phyloP scores from a whole-genome alignment of 2,888 invertebrate species.

The Chirona hameri region DNA sequence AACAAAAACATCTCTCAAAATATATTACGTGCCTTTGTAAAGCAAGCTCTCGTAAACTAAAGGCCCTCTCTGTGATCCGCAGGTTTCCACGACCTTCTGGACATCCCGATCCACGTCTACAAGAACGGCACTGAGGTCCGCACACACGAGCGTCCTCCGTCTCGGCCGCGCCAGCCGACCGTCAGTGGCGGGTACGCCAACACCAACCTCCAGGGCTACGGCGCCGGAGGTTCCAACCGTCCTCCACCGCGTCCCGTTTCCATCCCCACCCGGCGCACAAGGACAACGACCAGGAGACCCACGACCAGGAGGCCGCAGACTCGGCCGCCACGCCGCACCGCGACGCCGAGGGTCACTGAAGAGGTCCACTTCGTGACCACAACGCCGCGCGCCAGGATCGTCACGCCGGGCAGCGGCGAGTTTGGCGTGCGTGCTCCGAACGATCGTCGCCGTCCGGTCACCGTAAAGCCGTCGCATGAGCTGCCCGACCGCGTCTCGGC shows the following conservation, averaged over 20 bases:
- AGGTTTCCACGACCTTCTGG: slow-evolving; percentile 35
- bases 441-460: not conserved
- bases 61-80: not conserved
- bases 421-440: not conserved
- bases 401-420: not conserved
- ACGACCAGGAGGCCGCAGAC: not conserved
- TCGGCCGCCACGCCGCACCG: not conserved
- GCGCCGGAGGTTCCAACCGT: not conserved
- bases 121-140: slow-evolving; percentile 32
- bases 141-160: slow-evolving; percentile 5
- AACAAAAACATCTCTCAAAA: too few relatives aligned
- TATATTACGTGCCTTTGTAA: too few relatives aligned
- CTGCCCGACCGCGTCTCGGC: not conserved
- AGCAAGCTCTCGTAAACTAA: too few relatives aligned
- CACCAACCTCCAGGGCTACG: slow-evolving; percentile 2
- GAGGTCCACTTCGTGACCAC: not conserved
- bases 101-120: slow-evolving; percentile 33
- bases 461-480: not conserved
- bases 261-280: not conserved
- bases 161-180: not conserved
- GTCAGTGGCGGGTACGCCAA: slow-evolving; percentile 14
- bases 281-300: not conserved
- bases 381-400: slow-evolving; percentile 8
- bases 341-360: not conserved
- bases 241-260: not conserved